Evolutionary conservation across 1,140 invertebrate species (phyloP).

Genomic region (Teleogryllus occipitalis): DNA sequence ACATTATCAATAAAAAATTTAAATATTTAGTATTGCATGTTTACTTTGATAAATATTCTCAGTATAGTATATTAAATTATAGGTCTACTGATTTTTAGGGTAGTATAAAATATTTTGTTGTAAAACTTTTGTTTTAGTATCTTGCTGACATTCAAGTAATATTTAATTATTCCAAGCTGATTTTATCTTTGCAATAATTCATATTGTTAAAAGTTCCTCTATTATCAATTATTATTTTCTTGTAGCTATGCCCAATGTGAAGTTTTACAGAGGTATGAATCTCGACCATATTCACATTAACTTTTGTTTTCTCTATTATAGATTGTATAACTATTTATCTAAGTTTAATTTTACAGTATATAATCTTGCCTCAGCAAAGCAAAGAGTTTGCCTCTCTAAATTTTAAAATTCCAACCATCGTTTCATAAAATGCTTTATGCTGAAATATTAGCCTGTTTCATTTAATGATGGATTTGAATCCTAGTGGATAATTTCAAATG

Average conservation of each 20-base stretch:
- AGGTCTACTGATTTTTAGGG: no score
- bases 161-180: neutral
- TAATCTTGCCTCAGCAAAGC: no score
- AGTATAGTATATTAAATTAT: no score
- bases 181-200: neutral
- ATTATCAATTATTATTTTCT: conserved; percentile 22
- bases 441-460: neutral
- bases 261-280: conserved; percentile 25
- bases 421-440: neutral
- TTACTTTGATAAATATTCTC: no score
- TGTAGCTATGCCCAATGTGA: conserved; percentile 26
- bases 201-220: neutral
- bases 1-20: neutral
- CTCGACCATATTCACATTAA: neutral
- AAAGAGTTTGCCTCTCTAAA: no score
- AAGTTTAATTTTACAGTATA: no score
- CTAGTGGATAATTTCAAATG: no score
- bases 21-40: neutral
- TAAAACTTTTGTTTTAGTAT: no score
- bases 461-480: neutral
- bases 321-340: no score
- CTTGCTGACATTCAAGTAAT: no score
- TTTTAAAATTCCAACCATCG: neutral
- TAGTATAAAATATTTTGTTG: no score
- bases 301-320: neutral